Evolutionary conservation across 2,888 invertebrate genomes (phyloP).

Genomic region (Xestia rhomboidea): DNA sequence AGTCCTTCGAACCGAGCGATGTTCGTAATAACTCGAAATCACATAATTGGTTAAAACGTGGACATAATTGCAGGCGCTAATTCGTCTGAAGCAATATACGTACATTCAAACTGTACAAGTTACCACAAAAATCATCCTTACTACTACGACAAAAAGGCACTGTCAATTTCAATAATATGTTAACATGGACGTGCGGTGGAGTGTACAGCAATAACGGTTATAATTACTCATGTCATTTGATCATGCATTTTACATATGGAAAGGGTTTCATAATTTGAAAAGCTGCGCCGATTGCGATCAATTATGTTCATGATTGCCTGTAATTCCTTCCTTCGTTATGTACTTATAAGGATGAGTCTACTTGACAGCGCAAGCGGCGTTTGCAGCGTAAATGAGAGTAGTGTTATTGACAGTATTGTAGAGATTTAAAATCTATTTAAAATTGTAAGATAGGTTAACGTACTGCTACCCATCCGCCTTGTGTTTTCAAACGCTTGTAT

Average conservation of each 20-base stretch:
- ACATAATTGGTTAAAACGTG: constrained; percentile 29
- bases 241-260: constrained; percentile 32
- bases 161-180: not conserved
- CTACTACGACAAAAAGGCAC: not conserved
- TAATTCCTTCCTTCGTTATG: constrained; percentile 31
- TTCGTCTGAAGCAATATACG: constrained; percentile 6
- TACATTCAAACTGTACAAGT: not conserved
- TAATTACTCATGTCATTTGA: constrained; percentile 36
- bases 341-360: too few species aligned
- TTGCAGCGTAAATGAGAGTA: not conserved
- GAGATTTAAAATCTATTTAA: not conserved
- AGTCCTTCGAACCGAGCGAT: not conserved
- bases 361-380: not conserved
- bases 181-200: not conserved
- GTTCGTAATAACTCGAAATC: constrained; percentile 29
- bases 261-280: constrained; percentile 34
- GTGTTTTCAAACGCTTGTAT: not conserved
- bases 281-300: not conserved
- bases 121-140: not conserved
- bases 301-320: constrained; percentile 29
- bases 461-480: not conserved
- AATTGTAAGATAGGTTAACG: not conserved
- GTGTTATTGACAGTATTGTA: not conserved
- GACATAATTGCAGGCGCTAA: constrained; percentile 30
- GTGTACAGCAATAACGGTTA: constrained; percentile 15